Evolutionary conservation across 2,113 vertebrate genomes (phyloP), one percentile per base, ranked within the genome.

Genomic region (Colistium nudipinnis): DNA sequence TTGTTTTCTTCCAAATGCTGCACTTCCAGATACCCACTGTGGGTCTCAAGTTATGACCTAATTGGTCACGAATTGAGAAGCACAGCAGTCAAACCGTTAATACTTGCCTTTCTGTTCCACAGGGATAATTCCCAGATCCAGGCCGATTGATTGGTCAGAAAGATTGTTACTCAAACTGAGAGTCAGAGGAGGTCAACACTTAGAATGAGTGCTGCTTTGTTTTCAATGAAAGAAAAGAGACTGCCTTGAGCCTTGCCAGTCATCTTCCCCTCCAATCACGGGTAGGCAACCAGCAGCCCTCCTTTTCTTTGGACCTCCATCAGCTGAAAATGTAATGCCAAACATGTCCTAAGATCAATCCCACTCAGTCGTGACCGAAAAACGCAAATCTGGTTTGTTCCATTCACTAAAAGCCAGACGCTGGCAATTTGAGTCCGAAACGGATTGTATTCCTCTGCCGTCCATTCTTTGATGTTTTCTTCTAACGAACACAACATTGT

Each of bases 371-470:
- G 62, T 72, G 71, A 74, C 70, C 57, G 36, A 85, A 80, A 81
- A 69, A 83, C 67, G 72, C 60, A 64, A 87, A 87, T 85, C 59
- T 64, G 31, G 62, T 73, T 51, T 27, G 48, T 66, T 78, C 70
- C 44, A 44, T 38, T 20, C 41, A 54, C 59, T 17, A 1, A 44
- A 44, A 35, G 39, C 48, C 43, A 60, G 70, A 49, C 4, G 24
- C 74, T 38, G 62, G 35, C 54, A 74, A 74, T 78, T 77, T 63
- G 35, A 69, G 49, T 52, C 25, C 24, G 33, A 25, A 62, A 16
- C 0, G 0, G 39, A 49, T 45, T 3, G 47, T 10, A 24, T 53
- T 20, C 33, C 28, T 43, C 3, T 22, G n/a, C 16, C 35, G n/a
- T 19, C 35, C 35, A 49, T 8, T 24, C 38, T 1, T 56, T 44